These are phyloP conservation scores for Lagopus muta DNA, from an alignment of 2,113 vertebrate species.

Conservation along the genomic window DNA sequence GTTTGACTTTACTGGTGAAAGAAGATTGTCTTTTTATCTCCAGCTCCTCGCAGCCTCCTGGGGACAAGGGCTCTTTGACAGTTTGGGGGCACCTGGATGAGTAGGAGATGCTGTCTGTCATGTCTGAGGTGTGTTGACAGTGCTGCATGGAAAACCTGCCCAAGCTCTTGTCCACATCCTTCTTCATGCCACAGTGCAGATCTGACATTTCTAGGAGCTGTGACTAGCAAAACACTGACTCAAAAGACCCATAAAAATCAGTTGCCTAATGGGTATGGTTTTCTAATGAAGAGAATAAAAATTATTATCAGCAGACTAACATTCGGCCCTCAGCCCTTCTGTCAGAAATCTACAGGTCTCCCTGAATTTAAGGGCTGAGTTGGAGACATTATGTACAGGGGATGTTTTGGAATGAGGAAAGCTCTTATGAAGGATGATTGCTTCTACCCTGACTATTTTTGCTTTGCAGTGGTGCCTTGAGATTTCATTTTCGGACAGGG, in stretches of 20 bases:
- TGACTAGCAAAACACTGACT: not conserved
- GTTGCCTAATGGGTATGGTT: not conserved
- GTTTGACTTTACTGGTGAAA: not conserved
- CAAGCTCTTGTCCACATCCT: not conserved
- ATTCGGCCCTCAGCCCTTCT: not conserved
- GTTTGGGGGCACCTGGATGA: not conserved
- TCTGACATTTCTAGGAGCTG: not conserved
- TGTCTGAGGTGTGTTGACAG: not conserved
- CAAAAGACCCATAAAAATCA: not conserved
- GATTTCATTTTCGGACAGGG: not conserved
- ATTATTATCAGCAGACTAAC: not conserved
- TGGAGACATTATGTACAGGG: rapidly evolving
- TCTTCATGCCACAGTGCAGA: not conserved
- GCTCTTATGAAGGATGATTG: not conserved
- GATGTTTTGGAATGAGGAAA: not conserved
- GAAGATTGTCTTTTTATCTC: not conserved
- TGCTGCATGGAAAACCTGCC: not conserved
- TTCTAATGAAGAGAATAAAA: constrained; percentile 18
- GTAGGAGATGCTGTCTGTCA: not conserved
- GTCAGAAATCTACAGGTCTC: not conserved
- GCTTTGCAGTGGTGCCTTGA: not conserved
- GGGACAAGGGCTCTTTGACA: not conserved
- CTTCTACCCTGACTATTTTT: not conserved
- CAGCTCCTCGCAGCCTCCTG: not conserved
- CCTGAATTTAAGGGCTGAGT: not conserved